These are phyloP conservation scores for Daboia siamensis DNA, from an alignment of 2,113 vertebrate species.

Conservation along the genomic window DNA sequence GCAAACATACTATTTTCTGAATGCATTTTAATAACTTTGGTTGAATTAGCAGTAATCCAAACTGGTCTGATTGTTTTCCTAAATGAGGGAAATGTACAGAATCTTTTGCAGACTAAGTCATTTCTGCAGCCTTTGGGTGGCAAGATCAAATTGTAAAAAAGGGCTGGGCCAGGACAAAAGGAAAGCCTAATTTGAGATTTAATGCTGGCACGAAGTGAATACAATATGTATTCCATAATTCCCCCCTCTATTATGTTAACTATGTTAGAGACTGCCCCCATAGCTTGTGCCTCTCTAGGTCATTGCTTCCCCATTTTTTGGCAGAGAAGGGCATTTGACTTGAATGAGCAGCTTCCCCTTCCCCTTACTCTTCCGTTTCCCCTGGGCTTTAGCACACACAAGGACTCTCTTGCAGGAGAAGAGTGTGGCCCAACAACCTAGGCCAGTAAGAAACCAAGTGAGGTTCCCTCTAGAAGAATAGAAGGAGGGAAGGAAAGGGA, in stretches of 20 bases:
- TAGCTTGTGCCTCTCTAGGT: neutral
- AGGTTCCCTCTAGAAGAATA: neutral
- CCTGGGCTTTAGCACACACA: neutral
- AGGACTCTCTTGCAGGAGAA: neutral
- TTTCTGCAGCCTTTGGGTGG: neutral
- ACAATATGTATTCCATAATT: neutral
- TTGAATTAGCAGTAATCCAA: constrained; percentile 51
- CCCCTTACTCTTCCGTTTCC: neutral
- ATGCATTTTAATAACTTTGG: constrained; percentile 48
- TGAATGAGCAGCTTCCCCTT: neutral
- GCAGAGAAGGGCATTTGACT: constrained; percentile 28
- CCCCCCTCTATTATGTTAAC: neutral
- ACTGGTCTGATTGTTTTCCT: constrained; percentile 48
- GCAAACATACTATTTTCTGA: neutral
- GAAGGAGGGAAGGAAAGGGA: neutral
- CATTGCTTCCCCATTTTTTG: neutral
- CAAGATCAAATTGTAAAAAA: neutral
- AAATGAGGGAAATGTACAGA: constrained; percentile 33
- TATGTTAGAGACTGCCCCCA: neutral
- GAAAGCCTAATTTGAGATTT: neutral
- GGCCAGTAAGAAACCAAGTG: neutral
- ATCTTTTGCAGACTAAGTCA: neutral
- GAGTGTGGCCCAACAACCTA: neutral
- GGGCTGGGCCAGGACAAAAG: neutral
- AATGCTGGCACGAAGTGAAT: neutral